A percentile compares a stretch with the other conserved stretches of the same genome.
Conservation (phyloP, 2,797 vertebrate genomes). For the Paguma larvata region DNA sequence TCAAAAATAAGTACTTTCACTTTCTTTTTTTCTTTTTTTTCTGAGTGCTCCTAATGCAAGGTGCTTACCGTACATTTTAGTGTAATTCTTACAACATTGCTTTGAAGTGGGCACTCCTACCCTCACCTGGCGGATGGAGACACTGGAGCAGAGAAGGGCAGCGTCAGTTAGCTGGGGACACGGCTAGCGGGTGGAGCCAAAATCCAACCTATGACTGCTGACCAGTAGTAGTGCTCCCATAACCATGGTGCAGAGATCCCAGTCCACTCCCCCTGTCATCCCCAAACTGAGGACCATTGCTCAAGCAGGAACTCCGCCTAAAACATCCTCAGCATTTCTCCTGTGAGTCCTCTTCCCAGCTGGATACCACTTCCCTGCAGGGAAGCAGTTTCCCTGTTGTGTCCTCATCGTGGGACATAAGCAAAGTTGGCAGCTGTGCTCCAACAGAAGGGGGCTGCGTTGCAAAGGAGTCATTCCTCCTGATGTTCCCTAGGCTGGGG, state of each 20-base stretch:
- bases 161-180: background rate
- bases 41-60: background rate
- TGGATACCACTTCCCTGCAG: background rate
- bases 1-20: too few species aligned
- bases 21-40: background rate
- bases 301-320: accelerated
- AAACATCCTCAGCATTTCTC: background rate
- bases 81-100: background rate
- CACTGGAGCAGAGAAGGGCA: background rate
- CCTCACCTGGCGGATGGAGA: background rate
- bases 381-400: too few species aligned
- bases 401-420: background rate
- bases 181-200: background rate
- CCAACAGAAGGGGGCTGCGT: background rate
- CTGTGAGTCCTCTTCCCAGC: accelerated
- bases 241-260: too few species aligned
- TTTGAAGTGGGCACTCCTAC: background rate
- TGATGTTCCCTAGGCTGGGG: background rate
- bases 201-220: background rate
- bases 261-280: background rate
- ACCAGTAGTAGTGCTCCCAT: background rate
- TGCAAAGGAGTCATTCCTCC: background rate
- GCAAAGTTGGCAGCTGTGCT: background rate
- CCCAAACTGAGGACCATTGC: background rate
- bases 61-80: too few species aligned